Evolutionary conservation across 2,113 vertebrate genomes (phyloP).

Genomic region (Callorhinus ursinus): DNA sequence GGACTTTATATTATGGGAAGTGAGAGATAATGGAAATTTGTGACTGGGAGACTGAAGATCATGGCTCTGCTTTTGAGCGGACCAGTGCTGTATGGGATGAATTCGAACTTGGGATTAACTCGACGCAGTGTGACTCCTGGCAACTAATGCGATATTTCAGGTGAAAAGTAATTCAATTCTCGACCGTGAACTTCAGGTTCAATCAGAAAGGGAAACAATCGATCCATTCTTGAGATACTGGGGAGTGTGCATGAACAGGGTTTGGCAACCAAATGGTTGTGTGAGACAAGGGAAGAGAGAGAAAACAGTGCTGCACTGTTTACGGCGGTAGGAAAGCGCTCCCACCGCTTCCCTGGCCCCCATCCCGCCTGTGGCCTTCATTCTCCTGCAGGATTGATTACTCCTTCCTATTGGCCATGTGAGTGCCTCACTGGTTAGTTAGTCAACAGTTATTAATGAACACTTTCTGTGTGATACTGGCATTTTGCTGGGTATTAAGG

Average conservation of each 20-base stretch:
- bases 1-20: not conserved
- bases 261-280: not conserved
- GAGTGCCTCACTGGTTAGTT: not conserved
- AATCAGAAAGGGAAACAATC: not conserved
- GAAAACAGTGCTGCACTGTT: not conserved
- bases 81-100: not conserved
- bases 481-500: not conserved
- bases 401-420: not conserved
- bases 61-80: not conserved
- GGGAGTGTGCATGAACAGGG: not conserved
- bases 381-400: not conserved
- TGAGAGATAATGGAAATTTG: not conserved
- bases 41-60: not conserved
- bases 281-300: not conserved
- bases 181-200: not conserved
- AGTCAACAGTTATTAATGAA: not conserved
- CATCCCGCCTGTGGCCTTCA: not conserved
- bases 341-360: not conserved
- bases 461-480: not conserved
- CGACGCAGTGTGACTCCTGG: not conserved
- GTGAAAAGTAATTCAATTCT: not conserved
- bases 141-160: not conserved
- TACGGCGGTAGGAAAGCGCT: not conserved
- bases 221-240: not conserved
- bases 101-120: not conserved